Conservation (phyloP, 2,797 vertebrate species). For the Enteromius trimaculatus region DNA sequence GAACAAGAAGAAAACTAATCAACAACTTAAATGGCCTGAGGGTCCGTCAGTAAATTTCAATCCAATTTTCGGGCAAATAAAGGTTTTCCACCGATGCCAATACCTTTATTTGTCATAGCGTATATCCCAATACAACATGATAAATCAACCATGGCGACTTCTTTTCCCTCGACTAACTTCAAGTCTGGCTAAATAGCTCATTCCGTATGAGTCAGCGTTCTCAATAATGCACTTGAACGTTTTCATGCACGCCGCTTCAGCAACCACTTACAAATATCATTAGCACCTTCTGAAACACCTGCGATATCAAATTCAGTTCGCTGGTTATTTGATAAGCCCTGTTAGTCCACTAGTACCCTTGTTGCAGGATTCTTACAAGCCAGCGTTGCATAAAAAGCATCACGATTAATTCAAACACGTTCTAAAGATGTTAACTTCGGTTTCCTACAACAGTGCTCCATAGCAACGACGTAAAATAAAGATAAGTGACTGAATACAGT, state of each 20-base stretch:
- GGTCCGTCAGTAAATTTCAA: neutral
- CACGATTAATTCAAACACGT: slow-evolving; percentile 21
- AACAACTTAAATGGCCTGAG: neutral
- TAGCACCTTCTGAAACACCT: slow-evolving; percentile 61
- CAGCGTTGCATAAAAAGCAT: slow-evolving; percentile 57
- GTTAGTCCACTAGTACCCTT: slow-evolving; percentile 41
- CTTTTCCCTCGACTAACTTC: neutral
- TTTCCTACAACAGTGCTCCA: slow-evolving; percentile 9
- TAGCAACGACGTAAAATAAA: slow-evolving; percentile 6
- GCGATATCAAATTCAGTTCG: slow-evolving; percentile 41
- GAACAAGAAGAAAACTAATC: neutral
- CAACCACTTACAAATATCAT: slow-evolving; percentile 44
- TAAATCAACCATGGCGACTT: slow-evolving; percentile 1
- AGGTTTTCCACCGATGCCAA: neutral
- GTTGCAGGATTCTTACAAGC: slow-evolving; percentile 40
- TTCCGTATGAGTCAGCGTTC: slow-evolving; percentile 31
- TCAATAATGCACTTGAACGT: slow-evolving; percentile 50
- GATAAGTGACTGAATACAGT: neutral
- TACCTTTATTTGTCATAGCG: neutral
- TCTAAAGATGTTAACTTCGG: slow-evolving; percentile 14
- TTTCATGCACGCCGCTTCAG: slow-evolving; percentile 33
- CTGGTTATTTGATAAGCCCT: slow-evolving; percentile 48
- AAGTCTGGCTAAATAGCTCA: slow-evolving; percentile 40
- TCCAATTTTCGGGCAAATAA: neutral
- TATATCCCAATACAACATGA: neutral